Percentiles rank a stretch among this genome's conserved stretches.
Evolutionary conservation across 92 coral and sea anemone species (phyloP).

Genomic region (Scolanthus callimorphus): DNA sequence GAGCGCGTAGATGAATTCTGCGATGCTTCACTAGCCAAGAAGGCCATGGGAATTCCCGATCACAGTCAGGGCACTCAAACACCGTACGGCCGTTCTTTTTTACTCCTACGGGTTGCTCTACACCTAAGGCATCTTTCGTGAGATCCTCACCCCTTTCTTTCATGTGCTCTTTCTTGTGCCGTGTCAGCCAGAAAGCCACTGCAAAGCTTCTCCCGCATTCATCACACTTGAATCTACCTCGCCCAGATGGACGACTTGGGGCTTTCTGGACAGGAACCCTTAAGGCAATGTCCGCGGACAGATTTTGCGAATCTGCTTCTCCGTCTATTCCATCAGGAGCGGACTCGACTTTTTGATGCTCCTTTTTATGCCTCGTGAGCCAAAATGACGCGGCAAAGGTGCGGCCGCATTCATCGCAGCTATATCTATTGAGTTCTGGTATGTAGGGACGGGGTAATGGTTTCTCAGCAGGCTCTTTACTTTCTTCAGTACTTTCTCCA

Average conservation of each 20-base stretch:
- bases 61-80: conserved; percentile 14
- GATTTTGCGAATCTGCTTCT: not conserved
- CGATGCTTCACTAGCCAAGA: conserved; percentile 36
- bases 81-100: conserved; percentile 3
- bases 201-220: conserved; percentile 31
- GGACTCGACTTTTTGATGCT: conserved; percentile 4
- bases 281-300: not conserved
- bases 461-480: not conserved
- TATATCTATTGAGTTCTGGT: not conserved
- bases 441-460: not conserved
- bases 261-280: not conserved
- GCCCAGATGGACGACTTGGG: not conserved
- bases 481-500: not conserved
- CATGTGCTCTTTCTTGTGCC: conserved; percentile 27
- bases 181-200: conserved; percentile 23
- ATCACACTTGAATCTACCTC: not conserved
- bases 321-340: not conserved
- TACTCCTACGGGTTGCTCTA: not conserved
- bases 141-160: not conserved
- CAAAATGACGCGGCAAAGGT: conserved; percentile 23
- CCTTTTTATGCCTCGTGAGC: conserved; percentile 32
- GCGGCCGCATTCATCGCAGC: conserved; percentile 26
- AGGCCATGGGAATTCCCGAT: conserved; percentile 26
- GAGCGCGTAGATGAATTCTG: conserved; percentile 1
- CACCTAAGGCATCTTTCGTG: not conserved